phyloP scores from a whole-genome alignment of 2,797 vertebrate species.

The Podargus strigoides region DNA sequence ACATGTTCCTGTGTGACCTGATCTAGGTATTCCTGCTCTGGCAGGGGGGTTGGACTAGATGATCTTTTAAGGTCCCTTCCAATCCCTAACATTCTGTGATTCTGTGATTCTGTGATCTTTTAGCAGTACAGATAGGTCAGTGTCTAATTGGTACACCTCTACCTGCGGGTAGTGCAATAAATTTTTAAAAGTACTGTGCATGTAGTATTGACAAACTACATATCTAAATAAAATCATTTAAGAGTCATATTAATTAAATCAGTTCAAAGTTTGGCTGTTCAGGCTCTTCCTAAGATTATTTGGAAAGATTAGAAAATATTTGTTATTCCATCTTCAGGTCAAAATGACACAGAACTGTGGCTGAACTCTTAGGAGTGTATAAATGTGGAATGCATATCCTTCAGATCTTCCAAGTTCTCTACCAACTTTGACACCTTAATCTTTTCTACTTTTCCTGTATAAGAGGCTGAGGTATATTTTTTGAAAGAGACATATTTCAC shows the following conservation, averaged over 20 bases:
- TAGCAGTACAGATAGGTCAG: neutral
- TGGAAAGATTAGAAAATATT: neutral
- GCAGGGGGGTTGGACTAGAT: too few relatives aligned
- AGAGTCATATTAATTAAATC: constrained; percentile 28
- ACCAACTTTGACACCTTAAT: neutral
- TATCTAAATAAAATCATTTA: neutral
- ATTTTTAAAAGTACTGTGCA: neutral
- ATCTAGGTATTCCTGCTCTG: too few relatives aligned
- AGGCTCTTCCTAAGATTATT: neutral
- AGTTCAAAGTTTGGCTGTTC: neutral
- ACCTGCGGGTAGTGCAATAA: neutral
- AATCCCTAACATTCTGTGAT: too few relatives aligned
- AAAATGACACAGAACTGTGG: neutral
- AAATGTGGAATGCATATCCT: neutral
- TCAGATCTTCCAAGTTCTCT: neutral
- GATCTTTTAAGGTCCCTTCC: too few relatives aligned
- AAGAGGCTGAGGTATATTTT: neutral
- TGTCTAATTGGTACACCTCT: neutral
- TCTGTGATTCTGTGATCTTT: too few relatives aligned
- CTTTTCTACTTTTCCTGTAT: neutral
- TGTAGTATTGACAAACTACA: neutral
- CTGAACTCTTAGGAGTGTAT: neutral
- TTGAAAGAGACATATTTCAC: neutral
- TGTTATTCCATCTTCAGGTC: neutral
- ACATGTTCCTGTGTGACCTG: too few relatives aligned